Evolutionary conservation across 2,113 vertebrate species (phyloP).

Genomic region (Poeciliopsis turrubarensis): DNA sequence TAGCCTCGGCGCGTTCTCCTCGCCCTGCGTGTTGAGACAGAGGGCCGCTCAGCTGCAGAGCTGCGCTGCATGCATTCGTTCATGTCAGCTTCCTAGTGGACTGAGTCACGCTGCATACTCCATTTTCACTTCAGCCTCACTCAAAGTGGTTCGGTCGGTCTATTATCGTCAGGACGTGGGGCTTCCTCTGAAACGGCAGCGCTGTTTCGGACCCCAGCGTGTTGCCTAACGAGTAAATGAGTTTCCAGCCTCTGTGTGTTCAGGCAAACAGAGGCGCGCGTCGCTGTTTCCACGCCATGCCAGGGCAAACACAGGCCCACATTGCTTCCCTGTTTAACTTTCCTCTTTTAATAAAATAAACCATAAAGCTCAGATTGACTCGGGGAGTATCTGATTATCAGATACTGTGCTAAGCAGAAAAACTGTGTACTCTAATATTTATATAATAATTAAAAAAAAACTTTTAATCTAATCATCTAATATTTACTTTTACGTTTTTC

Average conservation of each 20-base stretch:
- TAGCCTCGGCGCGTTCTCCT: not conserved
- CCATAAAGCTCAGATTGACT: not conserved
- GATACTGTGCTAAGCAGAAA: no score
- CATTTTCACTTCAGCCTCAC: not conserved
- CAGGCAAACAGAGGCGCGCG: not conserved
- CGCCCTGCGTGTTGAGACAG: not conserved
- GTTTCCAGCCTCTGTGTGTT: not conserved
- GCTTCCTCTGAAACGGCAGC: not conserved
- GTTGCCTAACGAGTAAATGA: not conserved
- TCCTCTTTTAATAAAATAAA: not conserved
- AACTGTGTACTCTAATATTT: no score
- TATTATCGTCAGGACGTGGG: not conserved
- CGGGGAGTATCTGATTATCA: not conserved
- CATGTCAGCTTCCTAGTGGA: not conserved
- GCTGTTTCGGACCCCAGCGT: not conserved
- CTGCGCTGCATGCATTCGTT: not conserved
- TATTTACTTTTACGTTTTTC: no score
- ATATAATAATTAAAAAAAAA: no score
- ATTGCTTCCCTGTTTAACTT: not conserved
- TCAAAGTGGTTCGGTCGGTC: not conserved
- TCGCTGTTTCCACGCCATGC: not conserved
- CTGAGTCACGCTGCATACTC: not conserved
- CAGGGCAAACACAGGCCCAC: not conserved
- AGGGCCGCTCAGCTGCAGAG: no score
- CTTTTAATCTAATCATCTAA: no score